Evolutionary conservation across 2,888 invertebrate species (phyloP).

Genomic region (Aporophyla lueneburgensis): DNA sequence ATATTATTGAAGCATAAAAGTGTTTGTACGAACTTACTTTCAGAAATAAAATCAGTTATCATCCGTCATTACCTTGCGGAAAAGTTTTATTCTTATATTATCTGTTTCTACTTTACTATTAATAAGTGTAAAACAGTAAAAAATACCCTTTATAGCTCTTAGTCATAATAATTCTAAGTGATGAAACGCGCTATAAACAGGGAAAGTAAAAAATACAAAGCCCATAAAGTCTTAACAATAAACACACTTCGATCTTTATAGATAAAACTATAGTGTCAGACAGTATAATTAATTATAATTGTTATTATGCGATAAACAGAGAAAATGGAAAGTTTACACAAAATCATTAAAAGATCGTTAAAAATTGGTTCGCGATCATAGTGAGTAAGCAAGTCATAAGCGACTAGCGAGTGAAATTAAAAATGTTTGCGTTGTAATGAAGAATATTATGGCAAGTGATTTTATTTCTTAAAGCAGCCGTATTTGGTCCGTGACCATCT

Average conservation of each 20-base stretch:
- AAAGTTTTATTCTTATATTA: neutral
- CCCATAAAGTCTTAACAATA: constrained; percentile 17
- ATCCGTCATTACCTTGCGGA: too few species aligned
- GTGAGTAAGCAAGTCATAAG: neutral
- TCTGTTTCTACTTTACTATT: neutral
- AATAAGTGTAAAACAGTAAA: neutral
- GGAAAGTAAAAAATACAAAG: constrained; percentile 4
- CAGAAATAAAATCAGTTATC: too few species aligned
- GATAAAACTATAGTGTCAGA: constrained; percentile 1
- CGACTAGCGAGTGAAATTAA: neutral
- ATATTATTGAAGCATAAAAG: too few species aligned
- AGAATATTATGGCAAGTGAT: neutral
- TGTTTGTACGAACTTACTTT: too few species aligned
- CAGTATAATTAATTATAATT: constrained; percentile 19
- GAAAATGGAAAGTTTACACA: constrained; percentile 32
- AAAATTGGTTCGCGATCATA: constrained; percentile 1
- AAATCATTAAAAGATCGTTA: constrained; percentile 17
- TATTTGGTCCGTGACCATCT: too few species aligned
- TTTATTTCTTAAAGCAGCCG: neutral
- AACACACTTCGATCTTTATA: neutral
- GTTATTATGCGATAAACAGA: constrained; percentile 7
- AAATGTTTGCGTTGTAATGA: neutral
- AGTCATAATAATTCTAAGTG: neutral
- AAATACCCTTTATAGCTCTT: neutral
- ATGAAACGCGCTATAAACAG: neutral